Conservation (phyloP, 2,797 vertebrate genomes). For the Morus bassanus region DNA sequence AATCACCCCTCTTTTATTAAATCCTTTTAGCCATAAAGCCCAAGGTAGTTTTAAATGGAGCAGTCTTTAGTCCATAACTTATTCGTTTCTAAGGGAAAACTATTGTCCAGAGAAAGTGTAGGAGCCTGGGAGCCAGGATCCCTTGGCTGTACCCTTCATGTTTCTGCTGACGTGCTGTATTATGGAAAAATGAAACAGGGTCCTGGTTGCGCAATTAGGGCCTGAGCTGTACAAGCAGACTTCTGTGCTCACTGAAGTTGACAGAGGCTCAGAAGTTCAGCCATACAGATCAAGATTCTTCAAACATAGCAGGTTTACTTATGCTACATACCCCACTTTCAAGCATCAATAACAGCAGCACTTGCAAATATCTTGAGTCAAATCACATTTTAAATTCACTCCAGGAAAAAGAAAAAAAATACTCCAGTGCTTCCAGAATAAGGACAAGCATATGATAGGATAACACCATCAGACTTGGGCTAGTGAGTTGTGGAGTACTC, state of each 20-base stretch:
- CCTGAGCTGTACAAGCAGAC: constrained; percentile 1
- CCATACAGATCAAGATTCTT: background rate
- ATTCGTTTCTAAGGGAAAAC: constrained; percentile 28
- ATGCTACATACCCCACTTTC: background rate
- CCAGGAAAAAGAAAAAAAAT: background rate
- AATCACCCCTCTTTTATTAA: constrained; percentile 9
- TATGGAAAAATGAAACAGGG: constrained; percentile 42
- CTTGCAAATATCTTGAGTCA: background rate
- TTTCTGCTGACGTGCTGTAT: constrained; percentile 34
- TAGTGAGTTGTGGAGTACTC: background rate
- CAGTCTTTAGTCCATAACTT: constrained; percentile 9
- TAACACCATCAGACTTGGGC: background rate
- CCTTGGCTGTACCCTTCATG: constrained; percentile 4
- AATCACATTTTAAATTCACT: background rate
- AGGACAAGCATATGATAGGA: background rate
- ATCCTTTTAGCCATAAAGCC: background rate
- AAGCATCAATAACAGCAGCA: background rate
- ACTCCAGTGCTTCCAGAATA: background rate
- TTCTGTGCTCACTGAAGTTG: background rate
- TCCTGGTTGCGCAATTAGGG: background rate
- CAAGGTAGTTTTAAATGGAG: background rate
- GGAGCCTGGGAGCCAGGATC: constrained; percentile 1
- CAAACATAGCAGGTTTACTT: background rate
- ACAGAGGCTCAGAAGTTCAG: constrained; percentile 17
- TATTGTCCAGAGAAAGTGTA: background rate